A percentile compares a stretch with the other conserved stretches of the same genome.
These are phyloP conservation scores for Hippoglossus stenolepis DNA, from an alignment of 2,113 vertebrate genomes.

Conservation along the genomic window DNA sequence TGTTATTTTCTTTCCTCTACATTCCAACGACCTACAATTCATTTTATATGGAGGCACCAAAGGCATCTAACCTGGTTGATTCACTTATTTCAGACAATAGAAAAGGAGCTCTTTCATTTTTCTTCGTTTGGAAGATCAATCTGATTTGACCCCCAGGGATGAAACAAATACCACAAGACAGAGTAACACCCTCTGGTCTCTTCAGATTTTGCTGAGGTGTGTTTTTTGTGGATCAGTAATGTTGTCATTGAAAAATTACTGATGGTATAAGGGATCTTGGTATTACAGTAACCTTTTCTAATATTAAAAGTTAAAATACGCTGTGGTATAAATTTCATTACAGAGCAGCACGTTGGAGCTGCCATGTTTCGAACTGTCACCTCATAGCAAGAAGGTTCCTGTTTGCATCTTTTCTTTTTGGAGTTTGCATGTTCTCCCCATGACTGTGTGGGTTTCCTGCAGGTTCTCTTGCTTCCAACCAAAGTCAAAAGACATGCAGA, in stretches of 20 bases:
- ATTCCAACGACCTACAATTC: not conserved
- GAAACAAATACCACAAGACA: not conserved
- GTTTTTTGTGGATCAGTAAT: not conserved
- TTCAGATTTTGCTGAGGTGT: not conserved
- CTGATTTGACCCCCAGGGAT: not conserved
- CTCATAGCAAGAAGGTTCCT: too few relatives aligned
- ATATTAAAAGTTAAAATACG: not conserved
- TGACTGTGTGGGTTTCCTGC: too few relatives aligned
- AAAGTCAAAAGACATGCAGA: too few relatives aligned
- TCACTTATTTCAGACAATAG: conserved; percentile 1
- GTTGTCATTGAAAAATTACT: not conserved
- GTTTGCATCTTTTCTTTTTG: too few relatives aligned
- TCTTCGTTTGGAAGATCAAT: not conserved
- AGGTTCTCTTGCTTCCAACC: too few relatives aligned
- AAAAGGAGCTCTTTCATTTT: not conserved
- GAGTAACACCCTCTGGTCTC: too few relatives aligned
- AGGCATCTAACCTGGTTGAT: not conserved
- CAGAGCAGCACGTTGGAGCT: too few relatives aligned
- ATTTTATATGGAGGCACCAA: not conserved
- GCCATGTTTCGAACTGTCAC: too few relatives aligned
- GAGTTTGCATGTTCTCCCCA: too few relatives aligned
- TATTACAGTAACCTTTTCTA: not conserved
- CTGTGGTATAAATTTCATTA: not conserved
- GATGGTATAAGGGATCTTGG: not conserved
- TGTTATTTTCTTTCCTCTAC: too few relatives aligned